Percentiles rank a stretch among this genome's conserved stretches.
These are phyloP conservation scores for Pseudolycoriella hygida DNA, from an alignment of 2,888 invertebrate species.

Conservation along the genomic window DNA sequence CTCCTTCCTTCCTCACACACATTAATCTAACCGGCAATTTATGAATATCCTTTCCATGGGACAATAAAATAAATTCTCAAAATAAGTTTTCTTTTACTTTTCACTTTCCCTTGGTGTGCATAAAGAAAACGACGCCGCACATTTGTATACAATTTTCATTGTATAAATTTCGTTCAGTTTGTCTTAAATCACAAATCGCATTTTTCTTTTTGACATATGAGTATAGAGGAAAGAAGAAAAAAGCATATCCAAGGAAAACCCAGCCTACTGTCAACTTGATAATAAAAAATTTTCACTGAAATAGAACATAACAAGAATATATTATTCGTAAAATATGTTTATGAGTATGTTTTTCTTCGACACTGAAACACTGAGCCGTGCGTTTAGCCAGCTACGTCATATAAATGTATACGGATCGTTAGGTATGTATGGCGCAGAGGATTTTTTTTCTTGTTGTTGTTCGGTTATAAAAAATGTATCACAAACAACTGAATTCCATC, in stretches of 20 bases:
- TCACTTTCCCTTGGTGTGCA: not conserved
- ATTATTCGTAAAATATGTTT: slow-evolving; percentile 7
- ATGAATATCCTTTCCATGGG: slow-evolving; percentile 5
- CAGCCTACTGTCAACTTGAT: slow-evolving; percentile 7
- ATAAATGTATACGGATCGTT: not conserved
- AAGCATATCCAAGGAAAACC: not conserved
- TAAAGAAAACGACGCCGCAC: not conserved
- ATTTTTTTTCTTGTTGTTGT: not conserved
- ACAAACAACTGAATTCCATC: slow-evolving; percentile 7
- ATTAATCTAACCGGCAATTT: not conserved
- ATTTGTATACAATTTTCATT: not conserved
- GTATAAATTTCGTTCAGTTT: not conserved
- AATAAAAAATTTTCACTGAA: slow-evolving; percentile 3
- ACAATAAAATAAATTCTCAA: slow-evolving; percentile 8
- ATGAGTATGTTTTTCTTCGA: not conserved
- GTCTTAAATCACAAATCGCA: slow-evolving; percentile 5
- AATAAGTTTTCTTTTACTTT: slow-evolving; percentile 5
- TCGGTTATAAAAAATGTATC: slow-evolving; percentile 4
- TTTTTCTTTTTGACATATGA: slow-evolving; percentile 7
- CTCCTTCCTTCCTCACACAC: too few species aligned
- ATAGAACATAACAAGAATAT: slow-evolving; percentile 7
- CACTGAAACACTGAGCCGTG: too few species aligned
- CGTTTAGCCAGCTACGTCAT: too few species aligned
- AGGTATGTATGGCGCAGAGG: not conserved
- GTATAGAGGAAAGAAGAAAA: too few species aligned